Percentiles rank a stretch among this genome's conserved stretches.
These are phyloP conservation scores for Centroberyx gerrardi DNA, from an alignment of 2,797 vertebrate species.

Conservation along the genomic window DNA sequence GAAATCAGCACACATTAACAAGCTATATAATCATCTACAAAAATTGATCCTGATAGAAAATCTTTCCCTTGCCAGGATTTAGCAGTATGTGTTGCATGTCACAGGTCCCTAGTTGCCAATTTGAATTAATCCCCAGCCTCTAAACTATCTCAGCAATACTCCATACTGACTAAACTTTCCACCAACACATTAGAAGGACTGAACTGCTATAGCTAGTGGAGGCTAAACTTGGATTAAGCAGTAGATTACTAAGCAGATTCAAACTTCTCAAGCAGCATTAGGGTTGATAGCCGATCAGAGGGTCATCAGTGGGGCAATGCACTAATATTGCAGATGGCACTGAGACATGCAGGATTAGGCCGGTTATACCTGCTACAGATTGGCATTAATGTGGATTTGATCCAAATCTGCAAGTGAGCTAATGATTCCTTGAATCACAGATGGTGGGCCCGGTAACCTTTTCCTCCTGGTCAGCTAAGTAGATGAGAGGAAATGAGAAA, in stretches of 20 bases:
- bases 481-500: background rate
- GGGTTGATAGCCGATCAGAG: background rate
- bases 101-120: too few relatives aligned
- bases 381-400: background rate
- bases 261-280: slow-evolving; percentile 1
- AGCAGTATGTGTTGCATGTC: too few relatives aligned
- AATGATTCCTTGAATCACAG: background rate
- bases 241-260: background rate
- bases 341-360: background rate
- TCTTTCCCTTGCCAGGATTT: too few relatives aligned
- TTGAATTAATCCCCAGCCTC: background rate
- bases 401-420: background rate
- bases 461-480: background rate
- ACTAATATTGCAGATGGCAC: background rate
- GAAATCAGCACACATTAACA: too few relatives aligned
- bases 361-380: background rate
- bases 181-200: background rate
- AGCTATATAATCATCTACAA: too few relatives aligned
- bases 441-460: too few relatives aligned
- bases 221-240: background rate
- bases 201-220: too few relatives aligned
- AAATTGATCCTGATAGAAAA: too few relatives aligned
- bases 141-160: background rate
- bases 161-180: background rate
- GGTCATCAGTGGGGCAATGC: background rate